phyloP scores from a whole-genome alignment of 2,797 vertebrate genomes.

The Amazonetta brasiliensis region DNA sequence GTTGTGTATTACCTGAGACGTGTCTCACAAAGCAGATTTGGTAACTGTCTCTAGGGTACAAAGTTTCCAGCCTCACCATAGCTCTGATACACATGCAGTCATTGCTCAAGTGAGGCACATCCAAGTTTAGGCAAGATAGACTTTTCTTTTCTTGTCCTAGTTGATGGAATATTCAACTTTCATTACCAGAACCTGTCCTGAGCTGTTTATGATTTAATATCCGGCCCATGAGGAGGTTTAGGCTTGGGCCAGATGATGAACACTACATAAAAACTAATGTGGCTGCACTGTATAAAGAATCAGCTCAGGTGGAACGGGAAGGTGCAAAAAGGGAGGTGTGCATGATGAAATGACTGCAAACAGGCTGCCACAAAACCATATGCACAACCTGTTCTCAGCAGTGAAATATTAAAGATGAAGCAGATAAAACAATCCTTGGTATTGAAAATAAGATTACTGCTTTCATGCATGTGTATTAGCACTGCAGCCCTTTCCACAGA shows the following conservation, averaged over 20 bases:
- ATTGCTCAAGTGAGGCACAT: not conserved
- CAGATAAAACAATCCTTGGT: not conserved
- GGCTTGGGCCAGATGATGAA: not conserved
- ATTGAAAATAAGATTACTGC: not conserved
- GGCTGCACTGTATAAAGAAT: not conserved
- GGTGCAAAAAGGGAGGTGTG: not conserved
- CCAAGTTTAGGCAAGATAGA: not conserved
- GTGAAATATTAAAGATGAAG: not conserved
- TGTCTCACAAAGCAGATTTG: not conserved
- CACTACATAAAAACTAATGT: not conserved
- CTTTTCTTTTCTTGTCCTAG: not conserved
- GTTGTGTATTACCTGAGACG: accelerated
- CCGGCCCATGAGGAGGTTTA: not conserved
- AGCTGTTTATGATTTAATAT: not conserved
- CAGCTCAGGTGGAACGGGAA: not conserved
- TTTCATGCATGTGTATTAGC: not conserved
- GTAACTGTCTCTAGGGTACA: not conserved
- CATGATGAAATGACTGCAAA: not conserved
- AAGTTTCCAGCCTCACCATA: not conserved
- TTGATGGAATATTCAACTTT: not conserved
- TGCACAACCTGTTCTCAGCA: not conserved
- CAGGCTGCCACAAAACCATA: not conserved
- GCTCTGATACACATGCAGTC: not conserved
- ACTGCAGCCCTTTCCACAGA: not conserved
- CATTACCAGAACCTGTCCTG: not conserved